These are phyloP conservation scores for Pollachius pollachius DNA, from an alignment of 2,113 vertebrate species.

Conservation along the genomic window DNA sequence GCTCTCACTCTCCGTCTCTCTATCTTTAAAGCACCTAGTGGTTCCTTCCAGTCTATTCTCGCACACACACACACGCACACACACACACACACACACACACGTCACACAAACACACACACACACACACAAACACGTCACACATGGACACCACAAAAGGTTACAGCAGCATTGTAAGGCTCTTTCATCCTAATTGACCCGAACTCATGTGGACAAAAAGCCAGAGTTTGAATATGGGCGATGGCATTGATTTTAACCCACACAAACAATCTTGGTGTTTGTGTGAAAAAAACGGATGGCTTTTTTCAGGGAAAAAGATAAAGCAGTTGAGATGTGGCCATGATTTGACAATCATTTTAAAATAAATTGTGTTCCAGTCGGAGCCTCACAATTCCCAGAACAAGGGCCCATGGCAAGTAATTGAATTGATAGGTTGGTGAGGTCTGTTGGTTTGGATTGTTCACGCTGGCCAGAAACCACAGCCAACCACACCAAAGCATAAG, in stretches of 20 bases:
- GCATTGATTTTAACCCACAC: slow-evolving; percentile 31
- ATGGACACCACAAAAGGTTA: slow-evolving; percentile 10
- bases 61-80: too few relatives aligned
- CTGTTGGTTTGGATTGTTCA: background rate
- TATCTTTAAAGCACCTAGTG: slow-evolving; percentile 25
- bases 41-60: slow-evolving; percentile 14
- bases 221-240: background rate
- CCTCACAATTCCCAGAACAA: too few relatives aligned
- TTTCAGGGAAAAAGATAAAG: too few relatives aligned
- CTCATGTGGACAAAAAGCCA: slow-evolving; percentile 20
- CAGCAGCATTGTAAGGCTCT: background rate
- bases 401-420: too few relatives aligned
- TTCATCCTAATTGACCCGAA: background rate
- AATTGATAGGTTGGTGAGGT: background rate
- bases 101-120: slow-evolving; percentile 21
- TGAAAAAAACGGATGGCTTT: too few relatives aligned
- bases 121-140: slow-evolving; percentile 14
- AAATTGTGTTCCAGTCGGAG: background rate
- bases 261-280: too few relatives aligned
- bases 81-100: background rate
- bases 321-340: background rate
- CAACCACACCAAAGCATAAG: too few relatives aligned
- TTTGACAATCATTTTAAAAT: background rate
- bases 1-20: slow-evolving; percentile 34
- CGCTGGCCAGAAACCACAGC: background rate